Base-by-base conservation (phyloP, 1,140 invertebrate genomes). In the Drosophila malerkotliana region DNA sequence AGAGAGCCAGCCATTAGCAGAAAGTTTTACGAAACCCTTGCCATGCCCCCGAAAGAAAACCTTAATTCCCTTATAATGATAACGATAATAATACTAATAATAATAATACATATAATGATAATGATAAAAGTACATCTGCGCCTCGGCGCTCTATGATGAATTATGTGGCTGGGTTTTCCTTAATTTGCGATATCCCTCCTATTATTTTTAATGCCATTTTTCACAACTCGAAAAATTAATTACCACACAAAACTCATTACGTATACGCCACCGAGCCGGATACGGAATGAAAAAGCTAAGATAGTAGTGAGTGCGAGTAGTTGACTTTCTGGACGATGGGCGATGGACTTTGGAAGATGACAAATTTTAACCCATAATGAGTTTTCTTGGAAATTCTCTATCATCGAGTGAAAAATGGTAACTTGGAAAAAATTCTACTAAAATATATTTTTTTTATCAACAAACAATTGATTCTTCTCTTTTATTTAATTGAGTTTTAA, bases 171-270 rank as follows among this genome's bases (percentile, higher is more conserved):
- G 45, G 39, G 47, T 9, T 37, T 21, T 66, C 1, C n/a, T 10
- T 5, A 8, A 32, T 28, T 12, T 28, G 39, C 9, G 26, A 45
- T 49, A 47, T 28, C 39, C 45, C 28, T n/a, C 41, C 45, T 24
- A 7, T 8, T 41, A 26, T 6, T 47, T 61, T 30, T 30, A 63
- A 69, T 56, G 30, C 7, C 8, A 54, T 48, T 48, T 69, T 56
- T 69, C 62, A 66, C 45, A 61, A 41, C 57, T 39, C 47, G 41
- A 51, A 75, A 75, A 59, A 79, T 75, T 75, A 79, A 79, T 82
- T 79, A 75, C 49, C 57, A 28, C 49, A 75, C 53, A 67, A 66
- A 75, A 60, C 54, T 18, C 48, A 62, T 74, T 64, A 74, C 69
- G 75, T 51, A 59, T 52, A 34, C 57, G 47, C n/a, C 47, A 52